Evolutionary conservation across 2,888 invertebrate species (phyloP), one percentile per base, ranked within the genome.

Genomic region (Synergus japonicus): DNA sequence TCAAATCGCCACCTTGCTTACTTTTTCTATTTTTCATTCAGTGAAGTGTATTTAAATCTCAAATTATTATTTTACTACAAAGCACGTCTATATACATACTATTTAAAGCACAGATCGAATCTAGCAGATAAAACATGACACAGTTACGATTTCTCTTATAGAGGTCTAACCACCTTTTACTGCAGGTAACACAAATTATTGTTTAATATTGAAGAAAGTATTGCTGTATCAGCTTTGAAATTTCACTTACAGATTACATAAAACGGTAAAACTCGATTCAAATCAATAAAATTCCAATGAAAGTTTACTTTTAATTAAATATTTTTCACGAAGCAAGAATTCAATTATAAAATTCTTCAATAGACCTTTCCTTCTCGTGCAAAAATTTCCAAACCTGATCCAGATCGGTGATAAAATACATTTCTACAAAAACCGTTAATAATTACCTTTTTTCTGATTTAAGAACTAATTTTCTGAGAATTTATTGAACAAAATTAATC

Each of bases 81-180:
- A 12, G 10, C 60, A 18, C 18, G 22, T 4, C 4, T 60, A 18
- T n/a, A 2, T 22, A 22, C 22, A 22, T 73, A 54, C 49, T 73
- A 73, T 73, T 54, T 54, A 37, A 10, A 73, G 54, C 49, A 73
- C 37, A 29, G 73, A 73, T 73, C 37, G 73, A 76, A 76, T 64
- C 54, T 18, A 41, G 58, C 37, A 63, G 63, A 76, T 76, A 76
- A 76, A 76, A 37, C 18, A 63, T 63, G 76, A 76, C 76, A 44
- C 76, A 76, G 60, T 76, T 64, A 76, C 7, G 44, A 63, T 60
- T 63, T 76, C 76, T 76, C 64, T 54, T 22, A 37, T 37, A n/a
- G 73, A 22, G 9, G 22, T 22, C n/a, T 37, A 37, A 73, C 49
- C 54, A 54, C 49, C 13, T 73, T 73, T 54, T 73, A 73, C 73